Evolutionary conservation across 2,113 vertebrate genomes (phyloP).

Genomic region (Electrona antarctica): DNA sequence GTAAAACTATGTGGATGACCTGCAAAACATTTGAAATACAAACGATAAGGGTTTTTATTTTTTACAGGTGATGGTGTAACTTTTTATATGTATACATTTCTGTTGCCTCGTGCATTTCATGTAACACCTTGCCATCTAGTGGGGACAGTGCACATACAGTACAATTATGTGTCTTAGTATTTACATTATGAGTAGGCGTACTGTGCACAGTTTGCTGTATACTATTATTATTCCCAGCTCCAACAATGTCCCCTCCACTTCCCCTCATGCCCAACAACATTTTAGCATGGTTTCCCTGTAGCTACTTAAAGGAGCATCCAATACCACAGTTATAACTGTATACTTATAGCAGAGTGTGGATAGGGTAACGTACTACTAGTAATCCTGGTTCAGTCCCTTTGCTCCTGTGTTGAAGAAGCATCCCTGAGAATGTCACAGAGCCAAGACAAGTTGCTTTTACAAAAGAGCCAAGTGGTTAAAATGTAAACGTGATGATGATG

Average conservation of each 20-base stretch:
- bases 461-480: too few species aligned
- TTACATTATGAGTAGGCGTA: slow-evolving; percentile 26
- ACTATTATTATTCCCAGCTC: background rate
- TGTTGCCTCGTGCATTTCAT: background rate
- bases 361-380: too few species aligned
- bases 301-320: background rate
- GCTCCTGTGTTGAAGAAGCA: too few species aligned
- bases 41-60: background rate
- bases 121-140: background rate
- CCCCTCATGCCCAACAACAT: background rate
- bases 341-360: slow-evolving; percentile 16
- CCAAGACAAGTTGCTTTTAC: too few species aligned
- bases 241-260: background rate
- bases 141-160: slow-evolving; percentile 13
- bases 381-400: too few species aligned
- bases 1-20: background rate
- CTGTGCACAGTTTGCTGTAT: background rate
- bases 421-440: too few species aligned
- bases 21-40: slow-evolving; percentile 11
- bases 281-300: slow-evolving; percentile 12
- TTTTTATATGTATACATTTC: background rate
- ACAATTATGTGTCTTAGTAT: slow-evolving; percentile 38
- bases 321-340: slow-evolving; percentile 18
- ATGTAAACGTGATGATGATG: slow-evolving; percentile 30
- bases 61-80: slow-evolving; percentile 21